These are phyloP conservation scores for Catamblyrhynchus diadema DNA, from an alignment of 2,797 vertebrate genomes.

Conservation along the genomic window DNA sequence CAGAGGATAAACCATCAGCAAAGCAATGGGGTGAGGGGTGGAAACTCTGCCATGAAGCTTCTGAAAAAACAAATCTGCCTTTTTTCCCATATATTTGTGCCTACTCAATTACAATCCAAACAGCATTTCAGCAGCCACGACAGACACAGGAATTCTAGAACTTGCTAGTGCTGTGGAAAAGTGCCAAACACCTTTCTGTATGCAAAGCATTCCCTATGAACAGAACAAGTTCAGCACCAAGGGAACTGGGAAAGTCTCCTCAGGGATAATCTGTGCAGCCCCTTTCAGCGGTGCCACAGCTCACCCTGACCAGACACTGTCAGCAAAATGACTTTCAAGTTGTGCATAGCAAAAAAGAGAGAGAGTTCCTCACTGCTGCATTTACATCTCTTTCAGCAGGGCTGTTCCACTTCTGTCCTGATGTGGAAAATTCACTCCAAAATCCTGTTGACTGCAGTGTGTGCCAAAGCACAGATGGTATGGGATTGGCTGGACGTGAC, in stretches of 20 bases:
- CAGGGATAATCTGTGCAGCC: neutral
- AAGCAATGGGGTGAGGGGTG: neutral
- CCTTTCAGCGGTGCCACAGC: neutral
- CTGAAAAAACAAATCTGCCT: neutral
- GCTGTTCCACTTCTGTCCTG: neutral
- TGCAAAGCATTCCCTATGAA: neutral
- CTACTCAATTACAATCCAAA: neutral
- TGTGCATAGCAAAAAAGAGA: neutral
- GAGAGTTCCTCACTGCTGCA: neutral
- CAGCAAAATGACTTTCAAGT: neutral
- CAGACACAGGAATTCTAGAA: neutral
- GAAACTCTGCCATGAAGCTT: fast-evolving
- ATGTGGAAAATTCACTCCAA: neutral
- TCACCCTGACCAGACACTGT: fast-evolving
- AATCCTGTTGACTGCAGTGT: neutral
- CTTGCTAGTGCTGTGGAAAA: neutral
- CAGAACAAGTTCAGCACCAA: neutral
- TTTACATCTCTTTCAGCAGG: neutral
- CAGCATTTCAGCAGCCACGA: neutral
- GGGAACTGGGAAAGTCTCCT: neutral
- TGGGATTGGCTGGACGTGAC: neutral
- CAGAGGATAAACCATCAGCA: neutral
- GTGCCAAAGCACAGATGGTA: neutral
- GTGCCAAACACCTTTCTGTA: neutral
- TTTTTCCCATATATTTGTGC: neutral